Conservation (phyloP, 2,888 invertebrate species). For the Apocheima hispidaria region DNA sequence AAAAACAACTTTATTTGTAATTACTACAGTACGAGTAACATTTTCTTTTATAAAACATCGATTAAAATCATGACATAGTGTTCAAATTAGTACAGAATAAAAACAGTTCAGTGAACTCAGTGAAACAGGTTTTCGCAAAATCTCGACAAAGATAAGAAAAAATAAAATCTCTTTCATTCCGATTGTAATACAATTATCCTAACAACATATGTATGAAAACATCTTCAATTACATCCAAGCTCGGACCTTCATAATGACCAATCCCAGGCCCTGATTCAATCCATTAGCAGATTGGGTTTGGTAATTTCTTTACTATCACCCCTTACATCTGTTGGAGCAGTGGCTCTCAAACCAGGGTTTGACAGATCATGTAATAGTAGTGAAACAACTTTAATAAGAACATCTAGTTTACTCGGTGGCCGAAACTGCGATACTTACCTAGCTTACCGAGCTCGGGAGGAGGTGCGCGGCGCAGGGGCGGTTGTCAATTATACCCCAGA, state of each 20-base stretch:
- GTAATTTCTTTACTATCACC: constrained; percentile 46
- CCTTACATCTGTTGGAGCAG: constrained; percentile 34
- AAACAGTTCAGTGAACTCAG: background rate
- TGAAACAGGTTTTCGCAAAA: background rate
- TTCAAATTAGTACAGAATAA: background rate
- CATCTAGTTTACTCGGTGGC: no score
- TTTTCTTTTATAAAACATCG: no score
- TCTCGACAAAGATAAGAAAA: constrained; percentile 4
- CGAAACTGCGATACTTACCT: no score
- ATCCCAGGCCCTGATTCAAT: constrained; percentile 36
- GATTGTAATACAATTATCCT: constrained; percentile 32
- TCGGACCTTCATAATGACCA: constrained; percentile 35
- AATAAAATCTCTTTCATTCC: constrained; percentile 1
- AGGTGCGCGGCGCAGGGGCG: no score
- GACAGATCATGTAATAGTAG: no score
- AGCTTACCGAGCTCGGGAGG: no score
- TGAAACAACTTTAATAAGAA: no score
- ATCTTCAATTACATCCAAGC: constrained; percentile 31
- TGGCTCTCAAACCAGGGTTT: constrained; percentile 11
- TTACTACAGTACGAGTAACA: no score
- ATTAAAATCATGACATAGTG: no score
- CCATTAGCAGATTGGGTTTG: constrained; percentile 47
- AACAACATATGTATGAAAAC: constrained; percentile 29
- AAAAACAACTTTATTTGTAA: no score
- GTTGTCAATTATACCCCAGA: no score